phyloP scores from a whole-genome alignment of 2,797 vertebrate species.

The Silurus lanzhouensis region DNA sequence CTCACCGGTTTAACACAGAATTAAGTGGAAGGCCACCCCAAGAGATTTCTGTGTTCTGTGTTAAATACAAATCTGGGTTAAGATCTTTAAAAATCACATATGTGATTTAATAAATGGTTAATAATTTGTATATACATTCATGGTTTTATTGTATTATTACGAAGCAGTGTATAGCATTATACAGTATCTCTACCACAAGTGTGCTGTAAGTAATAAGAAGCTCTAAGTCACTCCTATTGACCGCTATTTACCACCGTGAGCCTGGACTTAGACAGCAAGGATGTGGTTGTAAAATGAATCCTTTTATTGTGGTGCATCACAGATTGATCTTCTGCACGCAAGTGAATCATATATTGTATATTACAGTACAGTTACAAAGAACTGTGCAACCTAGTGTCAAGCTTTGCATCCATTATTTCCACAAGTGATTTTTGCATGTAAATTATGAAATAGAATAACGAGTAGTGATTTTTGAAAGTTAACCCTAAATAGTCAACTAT shows the following conservation, averaged over 20 bases:
- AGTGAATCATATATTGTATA: not conserved
- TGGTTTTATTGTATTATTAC: not conserved
- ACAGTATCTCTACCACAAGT: not conserved
- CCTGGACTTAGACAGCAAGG: not conserved
- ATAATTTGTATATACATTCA: not conserved
- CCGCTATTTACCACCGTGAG: not conserved
- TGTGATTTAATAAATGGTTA: not conserved
- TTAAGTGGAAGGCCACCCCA: not conserved
- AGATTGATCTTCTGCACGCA: not conserved
- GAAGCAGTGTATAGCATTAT: not conserved
- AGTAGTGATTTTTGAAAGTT: not conserved
- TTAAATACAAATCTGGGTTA: not conserved
- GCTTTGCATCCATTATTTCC: not conserved
- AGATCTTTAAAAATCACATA: not conserved
- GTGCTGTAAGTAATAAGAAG: not conserved
- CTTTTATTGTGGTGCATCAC: not conserved
- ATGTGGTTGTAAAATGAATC: not conserved
- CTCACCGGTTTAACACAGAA: constrained; percentile 11
- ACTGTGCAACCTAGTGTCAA: not conserved
- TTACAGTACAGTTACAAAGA: not conserved
- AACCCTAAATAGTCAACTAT: not conserved
- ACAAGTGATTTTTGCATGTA: not conserved
- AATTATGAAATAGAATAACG: not conserved
- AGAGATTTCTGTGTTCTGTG: not conserved
- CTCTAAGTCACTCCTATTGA: not conserved